Evolutionary conservation across 2,113 vertebrate species (phyloP).

Genomic region (Cottus gobio): DNA sequence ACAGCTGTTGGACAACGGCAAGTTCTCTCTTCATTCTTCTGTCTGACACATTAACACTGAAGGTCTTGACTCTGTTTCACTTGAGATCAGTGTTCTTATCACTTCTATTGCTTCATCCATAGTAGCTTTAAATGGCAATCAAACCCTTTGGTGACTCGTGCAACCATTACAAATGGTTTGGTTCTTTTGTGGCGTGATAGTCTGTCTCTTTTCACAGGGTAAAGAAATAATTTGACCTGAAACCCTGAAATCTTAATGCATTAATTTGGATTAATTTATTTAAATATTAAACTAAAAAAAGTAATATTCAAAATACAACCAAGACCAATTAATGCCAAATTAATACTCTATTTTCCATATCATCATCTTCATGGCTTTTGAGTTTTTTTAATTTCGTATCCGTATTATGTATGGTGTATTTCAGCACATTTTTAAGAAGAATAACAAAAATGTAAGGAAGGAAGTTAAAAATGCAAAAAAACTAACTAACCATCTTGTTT

Average conservation of each 20-base stretch:
- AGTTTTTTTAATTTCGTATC: no score
- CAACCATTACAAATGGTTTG: background rate
- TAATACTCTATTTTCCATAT: no score
- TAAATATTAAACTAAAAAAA: no score
- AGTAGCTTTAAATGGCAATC: background rate
- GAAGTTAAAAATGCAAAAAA: background rate
- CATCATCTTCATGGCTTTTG: no score
- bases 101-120: background rate
- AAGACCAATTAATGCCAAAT: no score
- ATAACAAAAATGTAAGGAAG: background rate
- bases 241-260: no score
- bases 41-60: background rate
- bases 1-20: slow-evolving; percentile 85
- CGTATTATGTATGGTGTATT: no score
- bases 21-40: slow-evolving; percentile 17
- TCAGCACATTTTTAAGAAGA: background rate
- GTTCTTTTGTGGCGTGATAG: background rate
- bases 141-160: background rate
- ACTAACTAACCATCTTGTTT: background rate
- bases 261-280: no score
- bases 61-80: background rate
- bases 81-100: background rate
- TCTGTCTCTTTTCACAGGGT: background rate
- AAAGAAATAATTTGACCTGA: no score
- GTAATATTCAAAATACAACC: no score